Evolutionary conservation across 2,797 vertebrate species (phyloP), one percentile per base, ranked within the genome.

Genomic region (Lepidocolaptes lacrymiger): DNA sequence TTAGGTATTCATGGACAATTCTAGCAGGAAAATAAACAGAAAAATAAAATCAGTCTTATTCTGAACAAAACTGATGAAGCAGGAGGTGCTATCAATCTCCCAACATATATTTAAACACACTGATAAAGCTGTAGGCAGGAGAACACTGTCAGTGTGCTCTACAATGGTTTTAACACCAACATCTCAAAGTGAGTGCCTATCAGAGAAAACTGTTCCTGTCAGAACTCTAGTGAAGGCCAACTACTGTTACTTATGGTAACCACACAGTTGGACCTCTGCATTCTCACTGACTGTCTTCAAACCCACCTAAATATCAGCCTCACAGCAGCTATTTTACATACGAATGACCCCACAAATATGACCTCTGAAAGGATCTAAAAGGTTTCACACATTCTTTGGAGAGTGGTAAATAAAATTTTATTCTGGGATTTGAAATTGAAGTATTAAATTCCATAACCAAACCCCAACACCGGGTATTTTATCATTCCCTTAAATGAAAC

Each of bases 1-100:
- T 99, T 97, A 99, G 97, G 97, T 99, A 99, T 97, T 98, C 98
- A 90, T 98, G 98, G 96, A 99, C 98, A 97, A 98, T 97, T 97
- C 99, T 99, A 97, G 76, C 71, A 97, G 59, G 39, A 90, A 78
- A 61, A 90, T 11, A 71, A 59, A 95, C 49, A 93, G 52, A 21
- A 91, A 86, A 94, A 86, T 59, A 62, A 81, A 75, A 75, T 56
- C n/a, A 67, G 34, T 61, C 41, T 59, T 87, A 61, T 8, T 77
- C 44, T 66, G n/a, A 30, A 71, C 48, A 79, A 67, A 56, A 21
- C 1, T 28, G 28, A 58, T 52, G 46, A 58, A 72, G 21, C 27
- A 81, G 44, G 20, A 92, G 37, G 8, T 59, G 28, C 16, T 74
- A 39, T 56, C 79, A 43, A 69, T 79, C 58, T 67, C 21, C 26